Base-by-base conservation (phyloP, 2,113 vertebrate species). In the Myanophis thanlyinensis region DNA sequence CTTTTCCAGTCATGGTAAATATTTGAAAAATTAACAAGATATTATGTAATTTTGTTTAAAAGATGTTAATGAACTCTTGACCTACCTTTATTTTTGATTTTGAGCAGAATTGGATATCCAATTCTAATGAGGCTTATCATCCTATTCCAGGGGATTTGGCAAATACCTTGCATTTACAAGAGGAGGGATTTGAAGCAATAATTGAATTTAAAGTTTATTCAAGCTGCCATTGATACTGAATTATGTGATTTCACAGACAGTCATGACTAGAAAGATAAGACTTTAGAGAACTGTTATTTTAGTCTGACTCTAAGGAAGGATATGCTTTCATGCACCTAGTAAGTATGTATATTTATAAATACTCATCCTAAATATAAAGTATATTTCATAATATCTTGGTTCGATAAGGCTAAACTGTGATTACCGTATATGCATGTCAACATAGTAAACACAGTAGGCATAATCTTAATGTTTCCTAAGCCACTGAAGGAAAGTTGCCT, bases 171-270 rank as follows among this genome's bases (percentile, higher is more conserved):
- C 0, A 93, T 56, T 94, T 92, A 30, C 12, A 91, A 94, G 93
- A 93, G 93, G 95, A 95, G 89, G 0, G 94, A 40, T 59, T 49
- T 47, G 59, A 4, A 9, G 15, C 27, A 86, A 18, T 8, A 44
- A 62, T 67, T 88, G 11, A 87, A 90, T 22, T 15, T 80, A n/a
- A 40, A 3, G 48, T 35, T 44, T 35, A 51, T 93, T 87, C 15
- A 92, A 92, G 89, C 62, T 91, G 95, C 94, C 95, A 93, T 95
- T 95, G 7, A 90, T 3, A 0, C 47, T 1, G 92, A 85, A 80
- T 89, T 62, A 87, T 1, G 53, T 93, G 95, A 91, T 93, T 93
- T 91, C 80, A 8, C 1, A 0, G 0, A 48, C 25, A 85, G 0
- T 18, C 49, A 0, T 91, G 90, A 94, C 62, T 85, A 94, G 93